These are phyloP conservation scores for Gavia stellata DNA, from an alignment of 2,113 vertebrate species.

Conservation along the genomic window DNA sequence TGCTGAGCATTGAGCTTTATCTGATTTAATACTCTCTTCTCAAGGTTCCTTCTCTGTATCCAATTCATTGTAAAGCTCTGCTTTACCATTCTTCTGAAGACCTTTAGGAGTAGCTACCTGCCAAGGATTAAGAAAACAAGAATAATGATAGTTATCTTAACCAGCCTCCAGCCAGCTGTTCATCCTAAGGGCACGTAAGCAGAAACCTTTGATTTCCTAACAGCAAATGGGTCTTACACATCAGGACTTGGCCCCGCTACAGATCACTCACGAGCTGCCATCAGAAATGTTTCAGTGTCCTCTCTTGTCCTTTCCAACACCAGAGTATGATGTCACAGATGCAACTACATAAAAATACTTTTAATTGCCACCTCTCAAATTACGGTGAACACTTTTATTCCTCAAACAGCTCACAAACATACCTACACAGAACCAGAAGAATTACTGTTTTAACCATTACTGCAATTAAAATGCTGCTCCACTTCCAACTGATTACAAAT, in stretches of 20 bases:
- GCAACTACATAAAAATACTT: background rate
- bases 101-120: background rate
- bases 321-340: background rate
- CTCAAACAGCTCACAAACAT: background rate
- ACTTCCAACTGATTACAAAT: background rate
- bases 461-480: background rate
- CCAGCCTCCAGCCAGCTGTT: background rate
- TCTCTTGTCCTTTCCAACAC: background rate
- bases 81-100: background rate
- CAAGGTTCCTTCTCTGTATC: background rate
- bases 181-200: background rate
- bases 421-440: background rate
- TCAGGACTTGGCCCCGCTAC: background rate
- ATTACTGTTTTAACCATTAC: background rate
- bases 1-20: background rate
- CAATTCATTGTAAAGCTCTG: background rate
- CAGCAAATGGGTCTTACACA: background rate
- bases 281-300: background rate
- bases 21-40: background rate
- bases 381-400: background rate
- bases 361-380: background rate
- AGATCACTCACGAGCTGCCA: background rate
- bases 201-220: background rate
- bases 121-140: background rate
- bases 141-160: background rate